Conservation (phyloP, 2,888 invertebrate species). For the Neuroscelio doddi region DNA sequence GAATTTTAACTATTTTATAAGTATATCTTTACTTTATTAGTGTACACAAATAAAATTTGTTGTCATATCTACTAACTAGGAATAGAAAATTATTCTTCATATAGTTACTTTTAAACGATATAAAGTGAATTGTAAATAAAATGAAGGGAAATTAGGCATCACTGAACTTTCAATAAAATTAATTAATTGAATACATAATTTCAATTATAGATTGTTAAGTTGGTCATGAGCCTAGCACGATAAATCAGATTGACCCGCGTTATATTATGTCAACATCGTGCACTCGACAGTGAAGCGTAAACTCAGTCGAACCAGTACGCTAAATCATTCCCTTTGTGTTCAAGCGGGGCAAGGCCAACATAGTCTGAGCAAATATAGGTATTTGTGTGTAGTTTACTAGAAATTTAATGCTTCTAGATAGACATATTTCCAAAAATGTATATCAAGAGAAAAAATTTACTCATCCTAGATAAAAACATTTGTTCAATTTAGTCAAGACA, state of each 20-base stretch:
- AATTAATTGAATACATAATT: constrained; percentile 26
- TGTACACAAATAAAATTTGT: no score
- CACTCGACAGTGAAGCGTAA: constrained; percentile 42
- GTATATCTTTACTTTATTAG: no score
- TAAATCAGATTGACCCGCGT: constrained; percentile 43
- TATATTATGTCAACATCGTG: constrained; percentile 38
- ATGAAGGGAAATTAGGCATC: no score
- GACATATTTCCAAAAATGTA: constrained; percentile 29
- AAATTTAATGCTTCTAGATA: constrained; percentile 31
- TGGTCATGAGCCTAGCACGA: constrained; percentile 31
- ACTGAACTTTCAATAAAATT: no score
- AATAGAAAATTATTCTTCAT: no score
- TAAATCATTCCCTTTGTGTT: constrained; percentile 45
- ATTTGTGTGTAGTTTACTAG: constrained; percentile 40
- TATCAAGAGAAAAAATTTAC: no score
- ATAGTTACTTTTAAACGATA: no score
- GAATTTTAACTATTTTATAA: no score
- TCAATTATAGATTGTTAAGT: constrained; percentile 35
- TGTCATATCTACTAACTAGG: no score
- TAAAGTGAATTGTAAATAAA: no score
- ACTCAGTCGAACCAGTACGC: constrained; percentile 35
- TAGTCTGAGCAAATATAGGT: constrained; percentile 33
- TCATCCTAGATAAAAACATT: no score
- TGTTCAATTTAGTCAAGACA: no score
- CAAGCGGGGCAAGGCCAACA: constrained; percentile 31